Evolutionary conservation across 2,888 invertebrate species (phyloP), one percentile per base, ranked within the genome.

Genomic region (Melipona bicolor): DNA sequence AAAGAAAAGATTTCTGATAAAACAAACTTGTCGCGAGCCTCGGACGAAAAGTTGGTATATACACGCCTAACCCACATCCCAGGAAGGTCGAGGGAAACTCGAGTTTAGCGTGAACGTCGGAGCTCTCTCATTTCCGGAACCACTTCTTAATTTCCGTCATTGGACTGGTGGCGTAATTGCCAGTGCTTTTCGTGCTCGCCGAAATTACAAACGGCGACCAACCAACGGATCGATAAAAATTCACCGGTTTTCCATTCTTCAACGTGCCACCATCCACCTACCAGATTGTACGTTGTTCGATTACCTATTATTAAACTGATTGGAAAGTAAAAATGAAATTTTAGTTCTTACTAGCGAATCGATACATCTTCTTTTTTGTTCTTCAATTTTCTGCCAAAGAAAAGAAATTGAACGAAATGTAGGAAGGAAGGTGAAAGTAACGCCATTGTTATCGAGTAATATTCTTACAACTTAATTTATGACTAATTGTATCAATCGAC

Each of bases 61-160:
- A 49, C 77, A 65, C 24, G 79, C 71, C 71, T 91, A 90, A 90
- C 91, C 91, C 85, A 91, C 84, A 91, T 91, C 86, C 68, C 80
- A 81, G 79, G 21, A 72, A 87, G 86, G 83, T 80, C 83, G 80
- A 85, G 86, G 88, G 85, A 88, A 90, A 89, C 75, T 68, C n/a
- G 83, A 90, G 88, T 91, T 91, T 87, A 83, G 84, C 82, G 71
- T 67, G 79, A 75, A 79, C 83, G 87, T 74, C 89, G 90, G 87
- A 87, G 89, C 89, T 91, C 91, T 91, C 91, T 93, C 92, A 93
- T 93, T 93, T 93, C 93, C 93, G 93, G 89, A 88, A 89, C 86
- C 86, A 84, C 89, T 91, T 92, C 91, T 88, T 74, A 73, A 88
- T 87, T 89, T 89, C 89, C 89, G 89, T 74, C 79, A 21, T 50